Base-by-base conservation (phyloP, 1,140 invertebrate species). In the Harlomillsia oculata region DNA sequence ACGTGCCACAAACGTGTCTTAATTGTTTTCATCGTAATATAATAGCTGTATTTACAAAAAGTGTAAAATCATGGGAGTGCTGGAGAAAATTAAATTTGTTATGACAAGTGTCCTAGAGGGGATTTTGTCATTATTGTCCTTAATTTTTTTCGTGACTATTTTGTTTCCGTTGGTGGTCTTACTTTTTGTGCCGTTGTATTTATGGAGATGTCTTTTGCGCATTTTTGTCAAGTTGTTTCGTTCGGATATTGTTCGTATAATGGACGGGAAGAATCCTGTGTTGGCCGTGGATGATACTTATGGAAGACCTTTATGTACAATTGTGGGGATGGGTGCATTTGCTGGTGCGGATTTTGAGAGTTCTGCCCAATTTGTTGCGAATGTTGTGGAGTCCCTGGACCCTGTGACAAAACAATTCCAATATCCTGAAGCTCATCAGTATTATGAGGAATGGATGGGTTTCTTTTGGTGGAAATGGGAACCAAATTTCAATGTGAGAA, bases 291-390 rank as follows among this genome's bases (percentile, higher is more conserved):
- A 64, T 23, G 59, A 64, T 23, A 39, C 56, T 36, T 40, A 64
- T 29, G 51, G 43, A 3, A 43, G 59, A 28, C 62, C 62, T 1
- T 21, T 64, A 8, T 55, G 45, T 40, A 60, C 62, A 30, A 60
- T 64, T n/a, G 59, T 64, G 20, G 62, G 62, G 6, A 57, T 58
- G 51, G 62, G 62, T 5, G 58, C 57, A 3, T 64, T 64, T 34
- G 54, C 55, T 20, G 53, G 62, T 20, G 32, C 49, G 9, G 32
- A 41, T 45, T 30, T 52, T 1, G 40, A 57, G 6, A 26, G 18
- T 30, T 32, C 48, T 14, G 29, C 30, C 16, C 46, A 51, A 16
- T 61, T 43, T 49, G 49, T 61, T 4, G 29, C 23, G 1, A 48
- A 51, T 49, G 20, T 46, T 52, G 52, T 59, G 2, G 46, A 57